Conservation (phyloP, 2,797 vertebrate genomes). For the Pangasius macronema region DNA sequence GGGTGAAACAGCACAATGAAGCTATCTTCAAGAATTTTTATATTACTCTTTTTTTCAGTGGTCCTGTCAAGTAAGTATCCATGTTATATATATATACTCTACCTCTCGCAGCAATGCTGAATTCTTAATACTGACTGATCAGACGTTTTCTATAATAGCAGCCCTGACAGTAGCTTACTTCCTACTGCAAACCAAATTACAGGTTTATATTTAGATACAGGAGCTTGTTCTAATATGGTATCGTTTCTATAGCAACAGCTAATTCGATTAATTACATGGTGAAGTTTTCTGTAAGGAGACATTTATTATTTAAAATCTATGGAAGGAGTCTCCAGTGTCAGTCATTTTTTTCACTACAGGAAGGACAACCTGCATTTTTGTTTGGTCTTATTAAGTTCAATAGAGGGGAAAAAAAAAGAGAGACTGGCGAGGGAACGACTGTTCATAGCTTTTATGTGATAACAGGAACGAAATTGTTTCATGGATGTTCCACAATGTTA, state of each 20-base stretch:
- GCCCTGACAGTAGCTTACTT: background rate
- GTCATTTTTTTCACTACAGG: background rate
- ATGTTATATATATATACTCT: background rate
- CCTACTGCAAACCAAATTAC: background rate
- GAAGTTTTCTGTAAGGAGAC: background rate
- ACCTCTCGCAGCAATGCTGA: background rate
- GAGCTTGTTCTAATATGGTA: background rate
- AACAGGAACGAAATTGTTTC: background rate
- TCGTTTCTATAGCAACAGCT: background rate
- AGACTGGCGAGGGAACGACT: background rate
- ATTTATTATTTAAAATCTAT: background rate
- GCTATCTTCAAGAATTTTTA: background rate
- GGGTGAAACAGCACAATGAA: background rate
- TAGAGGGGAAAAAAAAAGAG: background rate
- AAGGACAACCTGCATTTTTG: background rate
- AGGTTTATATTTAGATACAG: background rate
- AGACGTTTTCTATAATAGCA: background rate
- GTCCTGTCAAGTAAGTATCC: conserved; percentile 6
- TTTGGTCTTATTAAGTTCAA: background rate
- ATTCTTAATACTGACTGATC: background rate
- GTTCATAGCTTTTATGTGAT: background rate
- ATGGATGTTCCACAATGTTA: background rate
- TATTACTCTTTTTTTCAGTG: background rate
- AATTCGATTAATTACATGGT: background rate
- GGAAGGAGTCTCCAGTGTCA: background rate